A percentile compares a stretch with the other conserved stretches of the same genome.
Conservation (phyloP, 1,140 invertebrate genomes). For the Tetranychus urticae region DNA sequence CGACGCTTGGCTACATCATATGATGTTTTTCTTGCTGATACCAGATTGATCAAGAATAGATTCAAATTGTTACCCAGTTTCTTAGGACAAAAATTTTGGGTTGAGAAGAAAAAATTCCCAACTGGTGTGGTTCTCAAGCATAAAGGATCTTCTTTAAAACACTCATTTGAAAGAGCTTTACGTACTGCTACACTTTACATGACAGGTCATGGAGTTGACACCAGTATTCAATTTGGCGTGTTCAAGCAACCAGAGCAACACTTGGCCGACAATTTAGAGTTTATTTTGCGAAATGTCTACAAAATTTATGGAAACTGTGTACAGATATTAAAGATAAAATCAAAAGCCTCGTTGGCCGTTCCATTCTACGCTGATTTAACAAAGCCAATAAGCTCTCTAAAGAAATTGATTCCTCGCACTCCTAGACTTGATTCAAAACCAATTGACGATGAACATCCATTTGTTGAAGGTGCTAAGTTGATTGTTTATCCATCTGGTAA, state of each 20-base stretch:
- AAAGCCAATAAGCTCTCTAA: background rate
- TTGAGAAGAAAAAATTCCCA: background rate
- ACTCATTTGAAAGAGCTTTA: background rate
- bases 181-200: background rate
- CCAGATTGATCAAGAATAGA: background rate
- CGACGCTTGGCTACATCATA: conserved; percentile 18
- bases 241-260: background rate
- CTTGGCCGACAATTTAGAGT: background rate
- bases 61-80: background rate
- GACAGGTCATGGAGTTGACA: background rate
- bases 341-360: background rate
- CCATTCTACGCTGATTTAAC: background rate
- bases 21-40: conserved; percentile 21
- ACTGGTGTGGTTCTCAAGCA: background rate
- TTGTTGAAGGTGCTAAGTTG: background rate
- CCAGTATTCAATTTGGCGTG: background rate
- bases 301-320: background rate
- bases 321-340: background rate
- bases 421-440: background rate
- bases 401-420: background rate
- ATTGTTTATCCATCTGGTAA: background rate
- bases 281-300: background rate
- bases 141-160: background rate
- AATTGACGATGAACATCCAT: background rate
- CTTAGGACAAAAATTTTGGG: background rate